Percentiles rank a stretch among this genome's conserved stretches.
phyloP scores from a whole-genome alignment of 2,797 vertebrate genomes.

The Oryzias sinensis region DNA sequence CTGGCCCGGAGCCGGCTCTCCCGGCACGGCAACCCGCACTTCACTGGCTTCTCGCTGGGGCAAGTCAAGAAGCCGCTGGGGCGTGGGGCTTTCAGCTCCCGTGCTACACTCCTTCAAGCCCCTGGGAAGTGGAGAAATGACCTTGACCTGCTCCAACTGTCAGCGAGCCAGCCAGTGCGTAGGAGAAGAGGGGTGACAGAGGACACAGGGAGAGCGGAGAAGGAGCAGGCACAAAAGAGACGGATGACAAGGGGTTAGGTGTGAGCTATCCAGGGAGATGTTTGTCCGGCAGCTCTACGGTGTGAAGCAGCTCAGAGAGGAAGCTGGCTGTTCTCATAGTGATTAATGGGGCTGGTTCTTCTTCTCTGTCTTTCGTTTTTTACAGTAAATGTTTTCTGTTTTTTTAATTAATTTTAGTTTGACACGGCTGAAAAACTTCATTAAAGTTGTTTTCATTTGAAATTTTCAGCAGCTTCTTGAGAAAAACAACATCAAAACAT shows the following conservation, averaged over 20 bases:
- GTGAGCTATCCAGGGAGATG: conserved; percentile 64
- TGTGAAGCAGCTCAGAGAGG: conserved; percentile 20
- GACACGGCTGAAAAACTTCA: background rate
- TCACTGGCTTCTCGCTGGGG: conserved; percentile 58
- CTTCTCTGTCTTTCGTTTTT: background rate
- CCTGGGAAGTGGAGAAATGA: conserved; percentile 57
- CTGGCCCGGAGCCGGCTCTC: conserved; percentile 49
- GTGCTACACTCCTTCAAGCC: conserved; percentile 53
- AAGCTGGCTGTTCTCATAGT: conserved; percentile 36
- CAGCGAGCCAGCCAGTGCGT: conserved; percentile 60
- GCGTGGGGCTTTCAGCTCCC: conserved; percentile 60
- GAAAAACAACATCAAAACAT: background rate
- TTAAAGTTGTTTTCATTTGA: background rate
- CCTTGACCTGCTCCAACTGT: conserved; percentile 70
- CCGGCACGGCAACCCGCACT: conserved; percentile 54
- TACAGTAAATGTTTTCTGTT: background rate
- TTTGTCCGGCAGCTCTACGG: conserved; percentile 61
- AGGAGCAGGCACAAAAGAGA: conserved; percentile 28
- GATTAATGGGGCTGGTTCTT: conserved; percentile 15
- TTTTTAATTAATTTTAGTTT: background rate
- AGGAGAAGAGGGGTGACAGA: conserved; percentile 50
- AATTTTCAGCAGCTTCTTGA: background rate
- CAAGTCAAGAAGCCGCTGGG: conserved; percentile 69
- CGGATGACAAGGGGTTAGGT: conserved; percentile 66
- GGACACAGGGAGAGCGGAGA: conserved; percentile 37